Conservation (phyloP, 2,113 vertebrate genomes). For the Poeciliopsis turrubarensis region DNA sequence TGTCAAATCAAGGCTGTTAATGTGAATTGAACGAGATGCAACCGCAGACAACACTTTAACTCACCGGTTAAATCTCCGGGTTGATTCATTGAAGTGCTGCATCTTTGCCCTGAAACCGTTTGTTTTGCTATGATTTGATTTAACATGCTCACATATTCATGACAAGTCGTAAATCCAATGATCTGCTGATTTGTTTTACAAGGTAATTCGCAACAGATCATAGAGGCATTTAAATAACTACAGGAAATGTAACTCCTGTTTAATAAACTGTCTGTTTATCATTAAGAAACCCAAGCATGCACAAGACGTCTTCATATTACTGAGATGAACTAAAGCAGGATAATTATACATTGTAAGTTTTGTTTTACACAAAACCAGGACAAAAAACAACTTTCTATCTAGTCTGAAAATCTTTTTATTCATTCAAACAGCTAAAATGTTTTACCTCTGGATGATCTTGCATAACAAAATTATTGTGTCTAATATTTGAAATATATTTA, state of each 20-base stretch:
- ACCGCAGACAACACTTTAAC: neutral
- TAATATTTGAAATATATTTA: too few relatives aligned
- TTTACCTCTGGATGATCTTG: too few relatives aligned
- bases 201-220: neutral
- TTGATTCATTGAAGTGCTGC: neutral
- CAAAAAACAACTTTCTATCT: too few relatives aligned
- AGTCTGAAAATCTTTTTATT: too few relatives aligned
- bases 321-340: too few relatives aligned
- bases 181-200: neutral
- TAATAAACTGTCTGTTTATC: neutral
- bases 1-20: slow-evolving; percentile 27
- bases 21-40: neutral
- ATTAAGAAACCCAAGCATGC: too few relatives aligned
- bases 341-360: too few relatives aligned
- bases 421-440: too few relatives aligned
- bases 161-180: neutral
- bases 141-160: neutral
- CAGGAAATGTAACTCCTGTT: neutral
- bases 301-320: too few relatives aligned
- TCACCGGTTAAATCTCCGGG: neutral
- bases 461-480: too few relatives aligned
- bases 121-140: too few relatives aligned
- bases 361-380: too few relatives aligned
- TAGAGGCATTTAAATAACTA: neutral
- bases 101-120: neutral